Evolutionary conservation across 1,140 invertebrate genomes (phyloP).

Genomic region (Amyelois transitella): DNA sequence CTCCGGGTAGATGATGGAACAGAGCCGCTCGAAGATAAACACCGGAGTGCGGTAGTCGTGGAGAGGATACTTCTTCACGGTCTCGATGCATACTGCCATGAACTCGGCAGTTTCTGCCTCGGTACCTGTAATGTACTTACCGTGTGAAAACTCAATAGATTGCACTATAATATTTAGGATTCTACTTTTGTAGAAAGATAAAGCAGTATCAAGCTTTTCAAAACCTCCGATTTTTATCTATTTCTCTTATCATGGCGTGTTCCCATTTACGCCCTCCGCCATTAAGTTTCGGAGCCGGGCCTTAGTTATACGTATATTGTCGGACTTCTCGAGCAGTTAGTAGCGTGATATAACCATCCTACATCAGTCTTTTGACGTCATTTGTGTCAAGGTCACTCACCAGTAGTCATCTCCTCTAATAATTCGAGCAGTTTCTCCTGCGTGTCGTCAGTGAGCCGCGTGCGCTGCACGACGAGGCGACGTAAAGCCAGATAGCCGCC

Average conservation of each 20-base stretch:
- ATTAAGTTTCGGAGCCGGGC: too few species aligned
- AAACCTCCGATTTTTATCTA: too few species aligned
- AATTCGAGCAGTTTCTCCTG: constrained; percentile 96
- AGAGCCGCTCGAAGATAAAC: constrained; percentile 97
- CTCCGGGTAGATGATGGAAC: constrained; percentile 98
- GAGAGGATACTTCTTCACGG: constrained; percentile 92
- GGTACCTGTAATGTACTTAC: constrained; percentile 82
- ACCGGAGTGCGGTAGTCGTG: constrained; percentile 97
- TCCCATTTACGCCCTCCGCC: too few species aligned
- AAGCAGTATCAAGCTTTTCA: too few species aligned
- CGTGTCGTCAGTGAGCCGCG: constrained; percentile 95
- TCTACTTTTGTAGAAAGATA: too few species aligned
- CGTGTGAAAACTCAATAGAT: too few species aligned
- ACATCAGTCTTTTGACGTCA: background rate
- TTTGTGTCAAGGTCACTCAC: constrained; percentile 49
- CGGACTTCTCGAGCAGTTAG: too few species aligned
- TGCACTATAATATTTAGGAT: too few species aligned
- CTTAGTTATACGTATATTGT: too few species aligned
- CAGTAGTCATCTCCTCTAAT: constrained; percentile 96
- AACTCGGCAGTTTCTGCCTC: constrained; percentile 97
- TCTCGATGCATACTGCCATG: constrained; percentile 97
- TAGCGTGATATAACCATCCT: background rate
- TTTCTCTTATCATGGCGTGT: too few species aligned
- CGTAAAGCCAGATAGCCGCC: constrained; percentile 95
- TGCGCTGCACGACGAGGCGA: constrained; percentile 94